Conservation (phyloP, 2,113 vertebrate species). For the Benthochromis sp. region DNA sequence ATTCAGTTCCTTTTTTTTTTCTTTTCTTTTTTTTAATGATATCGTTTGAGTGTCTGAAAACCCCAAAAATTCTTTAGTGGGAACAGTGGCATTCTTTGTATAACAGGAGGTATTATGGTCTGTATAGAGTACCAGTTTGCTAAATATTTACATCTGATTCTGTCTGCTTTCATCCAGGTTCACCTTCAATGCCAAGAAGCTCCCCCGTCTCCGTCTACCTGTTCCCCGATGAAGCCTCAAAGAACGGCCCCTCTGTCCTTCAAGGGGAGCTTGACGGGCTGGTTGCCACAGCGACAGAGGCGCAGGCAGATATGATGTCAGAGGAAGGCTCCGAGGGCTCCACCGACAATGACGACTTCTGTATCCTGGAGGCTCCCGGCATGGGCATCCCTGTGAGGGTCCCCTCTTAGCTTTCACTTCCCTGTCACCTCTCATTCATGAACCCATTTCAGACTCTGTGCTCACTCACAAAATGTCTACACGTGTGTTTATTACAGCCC, state of each 20-base stretch:
- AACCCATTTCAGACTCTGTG: neutral
- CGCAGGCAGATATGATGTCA: slow-evolving; percentile 61
- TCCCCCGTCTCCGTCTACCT: slow-evolving; percentile 84
- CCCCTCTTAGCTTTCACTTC: neutral
- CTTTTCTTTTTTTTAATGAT: neutral
- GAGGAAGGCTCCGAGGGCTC: slow-evolving; percentile 73
- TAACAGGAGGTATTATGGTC: neutral
- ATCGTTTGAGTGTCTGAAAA: neutral
- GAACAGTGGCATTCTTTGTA: fast-evolving
- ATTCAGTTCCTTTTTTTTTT: neutral
- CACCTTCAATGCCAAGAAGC: slow-evolving; percentile 62
- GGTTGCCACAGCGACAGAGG: slow-evolving; percentile 63
- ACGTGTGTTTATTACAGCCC: slow-evolving; percentile 61
- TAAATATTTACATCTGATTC: neutral
- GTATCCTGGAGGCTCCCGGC: slow-evolving; percentile 88
- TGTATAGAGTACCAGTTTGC: neutral
- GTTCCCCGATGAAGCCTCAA: slow-evolving; percentile 80
- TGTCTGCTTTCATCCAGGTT: slow-evolving; percentile 50
- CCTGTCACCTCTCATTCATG: neutral
- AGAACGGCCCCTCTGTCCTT: slow-evolving; percentile 1
- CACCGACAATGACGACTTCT: slow-evolving; percentile 87
- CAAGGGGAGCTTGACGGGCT: slow-evolving; percentile 58
- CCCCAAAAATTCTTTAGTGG: fast-evolving
- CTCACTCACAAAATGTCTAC: neutral
- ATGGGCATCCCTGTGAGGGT: slow-evolving; percentile 82